These are phyloP conservation scores for Coptodon rendalli DNA, from an alignment of 2,113 vertebrate species.

Conservation along the genomic window DNA sequence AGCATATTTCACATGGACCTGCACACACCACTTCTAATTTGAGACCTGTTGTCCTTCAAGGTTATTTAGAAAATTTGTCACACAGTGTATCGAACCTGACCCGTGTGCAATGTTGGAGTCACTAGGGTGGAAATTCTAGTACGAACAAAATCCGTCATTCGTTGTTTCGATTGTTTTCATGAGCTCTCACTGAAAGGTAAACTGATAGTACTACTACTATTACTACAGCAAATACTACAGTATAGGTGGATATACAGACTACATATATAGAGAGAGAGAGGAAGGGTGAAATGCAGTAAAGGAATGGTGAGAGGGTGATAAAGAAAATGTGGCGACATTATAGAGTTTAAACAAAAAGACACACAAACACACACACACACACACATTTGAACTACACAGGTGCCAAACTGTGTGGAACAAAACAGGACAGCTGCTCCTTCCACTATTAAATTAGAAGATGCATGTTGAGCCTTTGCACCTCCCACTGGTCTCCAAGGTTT, in stretches of 20 bases:
- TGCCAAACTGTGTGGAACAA: not conserved
- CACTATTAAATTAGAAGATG: not conserved
- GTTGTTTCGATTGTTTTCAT: slow-evolving; percentile 25
- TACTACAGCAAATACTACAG: not conserved
- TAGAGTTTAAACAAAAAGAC: not conserved
- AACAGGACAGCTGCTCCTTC: slow-evolving; percentile 7
- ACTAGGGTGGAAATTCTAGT: slow-evolving; percentile 31
- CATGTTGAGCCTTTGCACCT: not conserved
- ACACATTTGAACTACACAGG: not conserved
- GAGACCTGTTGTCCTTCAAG: not conserved
- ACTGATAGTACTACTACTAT: slow-evolving; percentile 6
- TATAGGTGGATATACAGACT: not conserved
- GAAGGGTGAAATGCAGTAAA: not conserved
- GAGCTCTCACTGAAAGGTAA: slow-evolving; percentile 3
- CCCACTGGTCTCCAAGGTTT: not conserved
- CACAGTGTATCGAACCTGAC: slow-evolving; percentile 26
- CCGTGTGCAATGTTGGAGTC: not conserved
- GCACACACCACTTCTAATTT: not conserved
- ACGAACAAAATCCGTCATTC: slow-evolving; percentile 32
- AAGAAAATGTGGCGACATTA: not conserved
- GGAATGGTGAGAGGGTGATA: not conserved
- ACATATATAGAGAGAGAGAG: not conserved
- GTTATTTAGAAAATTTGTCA: not conserved
- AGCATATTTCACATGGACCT: not conserved
- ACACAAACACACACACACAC: not conserved